Evolutionary conservation across 2,888 invertebrate genomes (phyloP).

Genomic region (Spodoptera littoralis): DNA sequence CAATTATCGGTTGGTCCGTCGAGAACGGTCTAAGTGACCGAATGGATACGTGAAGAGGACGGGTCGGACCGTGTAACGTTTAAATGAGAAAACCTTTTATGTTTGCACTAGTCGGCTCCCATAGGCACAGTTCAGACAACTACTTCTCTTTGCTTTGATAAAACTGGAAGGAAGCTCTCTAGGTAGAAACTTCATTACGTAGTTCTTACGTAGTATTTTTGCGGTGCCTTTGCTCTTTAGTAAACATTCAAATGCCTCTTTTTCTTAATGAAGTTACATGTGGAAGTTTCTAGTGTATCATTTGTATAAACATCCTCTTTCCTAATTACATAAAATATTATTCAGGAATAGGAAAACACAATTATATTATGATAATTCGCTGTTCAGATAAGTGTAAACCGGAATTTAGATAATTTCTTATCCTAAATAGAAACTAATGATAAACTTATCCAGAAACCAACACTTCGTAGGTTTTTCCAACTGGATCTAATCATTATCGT

Average conservation of each 20-base stretch:
- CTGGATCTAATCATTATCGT: conserved; percentile 40
- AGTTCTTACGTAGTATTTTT: no score
- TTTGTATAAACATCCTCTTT: no score
- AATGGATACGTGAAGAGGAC: conserved; percentile 49
- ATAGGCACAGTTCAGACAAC: conserved; percentile 21
- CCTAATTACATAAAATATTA: no score
- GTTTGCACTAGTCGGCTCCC: conserved; percentile 36
- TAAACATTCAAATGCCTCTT: no score
- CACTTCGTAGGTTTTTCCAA: conserved; percentile 38
- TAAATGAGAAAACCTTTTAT: conserved; percentile 53
- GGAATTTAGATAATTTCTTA: conserved; percentile 6
- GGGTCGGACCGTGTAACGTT: conserved; percentile 40
- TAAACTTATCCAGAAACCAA: conserved; percentile 13
- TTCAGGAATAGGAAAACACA: no score
- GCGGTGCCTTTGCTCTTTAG: no score
- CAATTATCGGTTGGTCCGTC: conserved; percentile 73
- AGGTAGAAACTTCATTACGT: not conserved
- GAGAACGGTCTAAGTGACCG: conserved; percentile 68
- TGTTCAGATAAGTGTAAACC: no score
- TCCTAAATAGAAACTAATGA: no score
- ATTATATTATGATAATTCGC: no score
- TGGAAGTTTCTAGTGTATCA: no score
- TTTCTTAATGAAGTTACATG: no score
- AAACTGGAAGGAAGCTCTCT: conserved; percentile 12
- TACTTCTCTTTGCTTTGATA: conserved; percentile 21